Conservation (phyloP, 1,140 invertebrate species). For the Drusus annulatus region DNA sequence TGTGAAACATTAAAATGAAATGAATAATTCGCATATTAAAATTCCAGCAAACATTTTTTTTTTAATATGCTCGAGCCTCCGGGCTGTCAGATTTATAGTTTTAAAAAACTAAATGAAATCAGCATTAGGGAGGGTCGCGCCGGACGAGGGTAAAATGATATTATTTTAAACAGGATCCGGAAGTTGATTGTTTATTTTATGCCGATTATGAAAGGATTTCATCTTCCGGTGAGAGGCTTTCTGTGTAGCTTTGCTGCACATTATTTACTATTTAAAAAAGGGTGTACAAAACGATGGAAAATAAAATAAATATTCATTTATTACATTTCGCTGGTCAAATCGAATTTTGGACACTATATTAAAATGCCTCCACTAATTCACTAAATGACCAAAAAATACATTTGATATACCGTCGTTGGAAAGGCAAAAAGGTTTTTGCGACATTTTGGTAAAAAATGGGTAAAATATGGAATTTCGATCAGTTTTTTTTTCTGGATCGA, state of each 20-base stretch:
- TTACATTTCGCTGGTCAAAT: neutral
- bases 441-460: no score
- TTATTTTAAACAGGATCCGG: slow-evolving; percentile 37
- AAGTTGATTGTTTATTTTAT: slow-evolving; percentile 31
- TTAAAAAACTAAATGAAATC: slow-evolving; percentile 6
- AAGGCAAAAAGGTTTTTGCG: no score
- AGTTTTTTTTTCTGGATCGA: no score
- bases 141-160: neutral
- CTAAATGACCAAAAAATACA: no score
- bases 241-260: neutral
- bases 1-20: no score
- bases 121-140: neutral
- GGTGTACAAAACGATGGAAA: neutral
- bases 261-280: slow-evolving; percentile 13
- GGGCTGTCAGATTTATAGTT: neutral
- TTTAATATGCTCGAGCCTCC: no score
- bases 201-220: slow-evolving; percentile 32
- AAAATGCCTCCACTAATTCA: no score
- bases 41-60: no score
- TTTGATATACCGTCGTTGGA: no score
- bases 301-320: neutral
- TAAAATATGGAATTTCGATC: no score
- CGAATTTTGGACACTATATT: no score
- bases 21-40: no score
- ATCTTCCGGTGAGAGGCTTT: slow-evolving; percentile 32